phyloP scores from a whole-genome alignment of 1,140 invertebrate genomes.

The Microplitis demolitor region DNA sequence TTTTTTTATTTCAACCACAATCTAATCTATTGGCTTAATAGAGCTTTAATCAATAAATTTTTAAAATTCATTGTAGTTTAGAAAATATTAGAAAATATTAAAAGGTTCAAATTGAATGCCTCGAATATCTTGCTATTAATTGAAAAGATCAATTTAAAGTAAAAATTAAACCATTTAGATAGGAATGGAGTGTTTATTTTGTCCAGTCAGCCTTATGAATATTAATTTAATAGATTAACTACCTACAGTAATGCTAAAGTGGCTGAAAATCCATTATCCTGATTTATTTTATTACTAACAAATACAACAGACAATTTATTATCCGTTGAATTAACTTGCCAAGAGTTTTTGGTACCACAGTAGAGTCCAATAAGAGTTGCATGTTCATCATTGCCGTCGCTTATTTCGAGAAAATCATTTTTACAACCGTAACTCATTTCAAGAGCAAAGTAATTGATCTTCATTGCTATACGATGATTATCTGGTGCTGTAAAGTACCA shows the following conservation, averaged over 20 bases:
- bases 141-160: too few species aligned
- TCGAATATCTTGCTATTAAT: too few species aligned
- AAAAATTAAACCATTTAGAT: too few species aligned
- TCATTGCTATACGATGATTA: constrained; percentile 80
- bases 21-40: too few species aligned
- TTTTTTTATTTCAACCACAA: too few species aligned
- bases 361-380: constrained; percentile 88
- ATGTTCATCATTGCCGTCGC: constrained; percentile 78
- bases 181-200: too few species aligned
- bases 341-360: constrained; percentile 94
- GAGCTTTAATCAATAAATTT: too few species aligned
- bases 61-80: too few species aligned
- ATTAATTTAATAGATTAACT: too few species aligned
- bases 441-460: constrained; percentile 86
- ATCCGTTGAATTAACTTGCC: constrained; percentile 82
- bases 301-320: constrained; percentile 95
- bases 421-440: constrained; percentile 98
- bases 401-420: constrained; percentile 93
- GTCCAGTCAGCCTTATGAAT: too few species aligned
- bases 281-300: constrained; percentile 94
- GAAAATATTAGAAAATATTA: too few species aligned
- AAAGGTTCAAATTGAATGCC: too few species aligned
- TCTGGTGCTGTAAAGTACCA: constrained; percentile 93
- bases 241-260: constrained; percentile 64
- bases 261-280: constrained; percentile 94